A percentile compares a stretch with the other conserved stretches of the same genome.
Evolutionary conservation across 2,113 vertebrate genomes (phyloP).

Genomic region (Arvicanthis niloticus): DNA sequence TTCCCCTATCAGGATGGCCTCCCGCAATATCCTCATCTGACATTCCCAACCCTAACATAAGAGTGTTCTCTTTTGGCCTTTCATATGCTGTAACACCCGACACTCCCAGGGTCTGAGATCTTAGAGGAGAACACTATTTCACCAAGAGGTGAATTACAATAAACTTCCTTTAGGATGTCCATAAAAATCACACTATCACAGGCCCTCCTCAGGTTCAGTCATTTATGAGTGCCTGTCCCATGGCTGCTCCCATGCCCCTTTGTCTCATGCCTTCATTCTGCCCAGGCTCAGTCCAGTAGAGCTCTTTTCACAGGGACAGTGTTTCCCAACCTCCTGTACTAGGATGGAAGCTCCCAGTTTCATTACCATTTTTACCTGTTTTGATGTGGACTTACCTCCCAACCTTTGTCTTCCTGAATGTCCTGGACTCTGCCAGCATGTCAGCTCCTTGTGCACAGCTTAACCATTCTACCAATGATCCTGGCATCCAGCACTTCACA

Average conservation of each 20-base stretch:
- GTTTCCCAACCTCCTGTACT: too few species aligned
- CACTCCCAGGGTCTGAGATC: neutral
- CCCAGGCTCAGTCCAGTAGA: neutral
- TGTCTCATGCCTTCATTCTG: neutral
- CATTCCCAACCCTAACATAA: neutral
- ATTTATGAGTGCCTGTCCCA: too few species aligned
- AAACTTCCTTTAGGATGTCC: neutral
- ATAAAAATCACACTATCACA: neutral
- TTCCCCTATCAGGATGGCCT: neutral
- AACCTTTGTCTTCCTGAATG: neutral
- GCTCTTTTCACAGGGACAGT: too few species aligned
- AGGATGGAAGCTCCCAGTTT: neutral
- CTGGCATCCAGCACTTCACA: neutral
- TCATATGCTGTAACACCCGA: neutral
- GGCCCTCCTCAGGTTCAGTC: too few species aligned
- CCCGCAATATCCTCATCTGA: neutral
- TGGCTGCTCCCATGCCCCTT: neutral
- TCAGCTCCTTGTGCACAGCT: too few species aligned
- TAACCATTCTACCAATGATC: too few species aligned
- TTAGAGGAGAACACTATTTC: neutral
- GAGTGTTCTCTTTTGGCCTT: rapidly evolving
- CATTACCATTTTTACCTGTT: neutral
- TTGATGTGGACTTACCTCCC: neutral
- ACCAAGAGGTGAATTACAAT: neutral
- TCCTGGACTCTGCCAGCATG: too few species aligned